Conservation (phyloP, 2,113 vertebrate genomes). For the Pampusana beccarii region DNA sequence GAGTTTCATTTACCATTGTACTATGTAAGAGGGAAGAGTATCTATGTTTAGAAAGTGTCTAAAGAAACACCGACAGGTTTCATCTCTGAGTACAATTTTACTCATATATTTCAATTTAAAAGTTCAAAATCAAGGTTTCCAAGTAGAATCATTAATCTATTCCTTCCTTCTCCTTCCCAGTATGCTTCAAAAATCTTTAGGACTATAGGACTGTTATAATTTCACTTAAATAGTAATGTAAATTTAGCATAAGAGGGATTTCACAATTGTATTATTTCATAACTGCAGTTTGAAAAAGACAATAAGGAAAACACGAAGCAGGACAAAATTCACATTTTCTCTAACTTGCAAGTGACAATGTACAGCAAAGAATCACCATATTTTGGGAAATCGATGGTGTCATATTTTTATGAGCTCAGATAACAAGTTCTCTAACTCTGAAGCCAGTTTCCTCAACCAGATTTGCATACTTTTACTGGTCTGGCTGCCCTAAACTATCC, state of each 20-base stretch:
- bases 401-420: not conserved
- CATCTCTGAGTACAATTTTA: not conserved
- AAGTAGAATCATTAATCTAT: not conserved
- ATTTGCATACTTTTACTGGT: not conserved
- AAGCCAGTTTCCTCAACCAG: not conserved
- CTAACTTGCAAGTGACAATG: not conserved
- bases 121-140: not conserved
- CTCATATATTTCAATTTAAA: not conserved
- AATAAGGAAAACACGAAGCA: not conserved
- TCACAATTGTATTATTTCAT: not conserved
- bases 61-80: not conserved
- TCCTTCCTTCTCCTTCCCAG: not conserved
- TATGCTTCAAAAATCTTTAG: not conserved
- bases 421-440: not conserved
- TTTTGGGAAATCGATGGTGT: not conserved
- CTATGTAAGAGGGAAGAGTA: not conserved
- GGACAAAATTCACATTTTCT: not conserved
- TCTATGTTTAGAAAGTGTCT: not conserved
- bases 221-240: not conserved
- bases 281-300: not conserved
- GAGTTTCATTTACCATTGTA: not conserved
- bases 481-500: not conserved
- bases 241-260: not conserved
- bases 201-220: not conserved
- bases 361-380: not conserved